A percentile compares a stretch with the other conserved stretches of the same genome.
Conservation (phyloP, 2,888 invertebrate species). For the Encarsia formosa region DNA sequence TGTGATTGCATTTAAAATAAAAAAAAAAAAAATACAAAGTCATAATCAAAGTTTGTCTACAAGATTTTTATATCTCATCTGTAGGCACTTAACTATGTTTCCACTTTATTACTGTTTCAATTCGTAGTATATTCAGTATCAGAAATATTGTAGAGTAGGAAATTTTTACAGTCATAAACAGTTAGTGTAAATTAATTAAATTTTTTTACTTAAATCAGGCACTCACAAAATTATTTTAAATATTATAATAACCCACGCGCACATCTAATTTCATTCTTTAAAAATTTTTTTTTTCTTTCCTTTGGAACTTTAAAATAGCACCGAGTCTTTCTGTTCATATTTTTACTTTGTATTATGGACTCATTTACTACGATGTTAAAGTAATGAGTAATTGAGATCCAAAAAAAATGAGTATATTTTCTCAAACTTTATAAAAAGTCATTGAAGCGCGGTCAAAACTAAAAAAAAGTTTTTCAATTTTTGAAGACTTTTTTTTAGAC, state of each 20-base stretch:
- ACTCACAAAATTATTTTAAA: slow-evolving; percentile 19
- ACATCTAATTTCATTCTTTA: too few species aligned
- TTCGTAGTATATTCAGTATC: slow-evolving; percentile 18
- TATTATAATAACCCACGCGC: too few species aligned
- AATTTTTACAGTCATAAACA: slow-evolving; percentile 14
- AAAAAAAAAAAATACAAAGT: slow-evolving; percentile 3
- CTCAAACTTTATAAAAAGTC: too few species aligned
- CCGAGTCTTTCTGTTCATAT: slow-evolving; percentile 38
- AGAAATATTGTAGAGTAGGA: slow-evolving; percentile 18
- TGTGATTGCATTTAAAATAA: slow-evolving; percentile 8
- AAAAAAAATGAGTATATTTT: too few species aligned
- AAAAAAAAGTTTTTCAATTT: too few species aligned
- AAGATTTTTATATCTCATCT: slow-evolving; percentile 36
- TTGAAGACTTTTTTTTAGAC: too few species aligned
- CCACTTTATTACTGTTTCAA: slow-evolving; percentile 32
- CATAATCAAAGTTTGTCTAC: slow-evolving; percentile 22
- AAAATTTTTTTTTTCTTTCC: slow-evolving; percentile 7
- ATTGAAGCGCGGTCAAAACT: too few species aligned
- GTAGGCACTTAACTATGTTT: slow-evolving; percentile 49
- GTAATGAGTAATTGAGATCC: too few species aligned
- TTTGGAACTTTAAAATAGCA: slow-evolving; percentile 46
- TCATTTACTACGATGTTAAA: slow-evolving; percentile 12
- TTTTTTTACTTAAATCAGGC: slow-evolving; percentile 27
- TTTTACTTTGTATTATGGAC: slow-evolving; percentile 7
- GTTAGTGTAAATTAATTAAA: slow-evolving; percentile 19